Percentiles rank a stretch among this genome's conserved stretches.
These are phyloP conservation scores for Gymnothorax javanicus DNA, from an alignment of 2,797 vertebrate genomes.

Conservation along the genomic window DNA sequence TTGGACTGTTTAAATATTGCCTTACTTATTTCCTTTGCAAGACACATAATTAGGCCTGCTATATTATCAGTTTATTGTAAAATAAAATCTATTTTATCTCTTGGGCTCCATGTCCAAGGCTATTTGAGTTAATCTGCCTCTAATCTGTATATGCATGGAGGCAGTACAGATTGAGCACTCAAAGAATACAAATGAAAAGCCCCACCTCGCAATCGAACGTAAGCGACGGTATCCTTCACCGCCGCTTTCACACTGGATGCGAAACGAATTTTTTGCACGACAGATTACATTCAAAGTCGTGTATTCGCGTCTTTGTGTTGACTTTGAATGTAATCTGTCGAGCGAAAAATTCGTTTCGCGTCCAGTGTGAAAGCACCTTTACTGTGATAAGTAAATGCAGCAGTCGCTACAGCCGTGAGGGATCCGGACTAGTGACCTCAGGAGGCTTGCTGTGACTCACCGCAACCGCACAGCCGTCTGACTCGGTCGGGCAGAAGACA, in stretches of 20 bases:
- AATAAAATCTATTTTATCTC: not conserved
- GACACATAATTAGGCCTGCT: not conserved
- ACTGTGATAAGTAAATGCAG: not conserved
- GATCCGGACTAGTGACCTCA: not conserved
- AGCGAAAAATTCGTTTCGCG: too few species aligned
- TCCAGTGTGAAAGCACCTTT: too few species aligned
- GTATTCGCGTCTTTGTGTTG: too few species aligned
- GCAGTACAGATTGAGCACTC: not conserved
- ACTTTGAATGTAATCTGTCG: too few species aligned
- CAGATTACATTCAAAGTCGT: too few species aligned
- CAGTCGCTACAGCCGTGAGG: not conserved
- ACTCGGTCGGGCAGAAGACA: constrained; percentile 41
- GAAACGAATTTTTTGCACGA: too few species aligned
- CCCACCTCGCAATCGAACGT: not conserved
- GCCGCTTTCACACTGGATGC: too few species aligned
- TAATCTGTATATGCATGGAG: not conserved
- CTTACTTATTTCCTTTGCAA: not conserved
- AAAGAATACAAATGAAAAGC: not conserved
- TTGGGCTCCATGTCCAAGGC: not conserved
- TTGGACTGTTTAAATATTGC: not conserved
- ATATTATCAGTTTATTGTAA: not conserved
- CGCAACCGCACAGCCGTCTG: constrained; percentile 43
- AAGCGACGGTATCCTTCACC: not conserved
- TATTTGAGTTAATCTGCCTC: not conserved
- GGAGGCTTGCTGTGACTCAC: constrained; percentile 23